Evolutionary conservation across 2,888 invertebrate genomes (phyloP), one percentile per base, ranked within the genome.

Genomic region (Entomobrya proxima): DNA sequence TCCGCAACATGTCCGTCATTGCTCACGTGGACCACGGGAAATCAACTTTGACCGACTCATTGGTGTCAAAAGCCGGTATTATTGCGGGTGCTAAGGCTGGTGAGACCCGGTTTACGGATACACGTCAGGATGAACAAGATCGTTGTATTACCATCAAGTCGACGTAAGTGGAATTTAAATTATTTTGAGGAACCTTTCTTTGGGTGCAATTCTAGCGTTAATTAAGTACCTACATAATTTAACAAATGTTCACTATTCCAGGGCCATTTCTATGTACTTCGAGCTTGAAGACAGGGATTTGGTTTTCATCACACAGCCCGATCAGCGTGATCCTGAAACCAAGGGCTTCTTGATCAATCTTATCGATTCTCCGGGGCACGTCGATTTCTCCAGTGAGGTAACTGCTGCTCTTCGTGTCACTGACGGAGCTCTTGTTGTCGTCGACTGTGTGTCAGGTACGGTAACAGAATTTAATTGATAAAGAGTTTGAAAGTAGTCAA

Each of bases 1-100:
- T 99, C 94, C 96, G 99, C 92, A 99, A 99, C 94, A 99, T 99
- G 99, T 99, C 99, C 92, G 99, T 99, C 93, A 99, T 99, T 92
- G 99, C 99, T 91, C 99, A 99, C 94, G 99, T 99, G 91, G 99
- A 99, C 94, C 99, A 99, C 93, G 99, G 99, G 92, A 99, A 99
- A 94, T 99, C 99, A 90, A 99, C 99, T 85, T 93, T 99, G 92
- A 99, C 99, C 86, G 99, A 99, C 94, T 99, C 99, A 89, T 94
- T 99, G 92, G 99, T 99, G 90, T 98, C 99, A 86, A 99, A 99
- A 93, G 99, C 99, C 92, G 99, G 99, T 93, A 99, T 99, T 92
- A 99, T 99, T 92, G 99, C 99, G 91, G 96, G 97, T 90, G 96
- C 98, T 88, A 98, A 98, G 92, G 99, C 99, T 91, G 99, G 99